phyloP scores from a whole-genome alignment of 2,888 invertebrate genomes.

The Agrochola lota region DNA sequence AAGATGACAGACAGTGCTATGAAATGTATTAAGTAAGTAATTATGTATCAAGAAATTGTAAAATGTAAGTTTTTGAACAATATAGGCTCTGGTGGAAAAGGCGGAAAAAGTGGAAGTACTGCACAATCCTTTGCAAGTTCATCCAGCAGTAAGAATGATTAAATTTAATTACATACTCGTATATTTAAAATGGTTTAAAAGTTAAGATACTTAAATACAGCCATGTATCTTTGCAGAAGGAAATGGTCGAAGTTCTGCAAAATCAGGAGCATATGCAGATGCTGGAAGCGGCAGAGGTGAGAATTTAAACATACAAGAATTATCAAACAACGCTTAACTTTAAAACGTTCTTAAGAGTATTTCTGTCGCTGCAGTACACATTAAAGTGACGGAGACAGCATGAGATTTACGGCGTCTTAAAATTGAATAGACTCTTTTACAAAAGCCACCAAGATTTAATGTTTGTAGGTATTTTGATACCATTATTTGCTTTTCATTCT shows the following conservation, averaged over 20 bases:
- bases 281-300: slow-evolving; percentile 7
- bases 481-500: too few species aligned
- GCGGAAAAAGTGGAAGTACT: not conserved
- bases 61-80: not conserved
- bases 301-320: not conserved
- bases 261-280: not conserved
- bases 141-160: slow-evolving; percentile 1
- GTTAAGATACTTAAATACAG: not conserved
- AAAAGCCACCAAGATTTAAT: not conserved
- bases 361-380: not conserved
- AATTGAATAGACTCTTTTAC: not conserved
- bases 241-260: not conserved
- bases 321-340: not conserved
- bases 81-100: not conserved
- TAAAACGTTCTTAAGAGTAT: not conserved
- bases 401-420: not conserved
- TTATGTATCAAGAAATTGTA: not conserved
- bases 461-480: too few species aligned
- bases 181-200: not conserved
- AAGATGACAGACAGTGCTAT: not conserved
- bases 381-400: not conserved
- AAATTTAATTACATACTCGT: not conserved
- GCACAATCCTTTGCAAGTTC: not conserved
- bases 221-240: not conserved
- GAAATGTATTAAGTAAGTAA: not conserved